Base-by-base conservation (phyloP, 1,140 invertebrate species). In the Anagrus nilaparvatae region DNA sequence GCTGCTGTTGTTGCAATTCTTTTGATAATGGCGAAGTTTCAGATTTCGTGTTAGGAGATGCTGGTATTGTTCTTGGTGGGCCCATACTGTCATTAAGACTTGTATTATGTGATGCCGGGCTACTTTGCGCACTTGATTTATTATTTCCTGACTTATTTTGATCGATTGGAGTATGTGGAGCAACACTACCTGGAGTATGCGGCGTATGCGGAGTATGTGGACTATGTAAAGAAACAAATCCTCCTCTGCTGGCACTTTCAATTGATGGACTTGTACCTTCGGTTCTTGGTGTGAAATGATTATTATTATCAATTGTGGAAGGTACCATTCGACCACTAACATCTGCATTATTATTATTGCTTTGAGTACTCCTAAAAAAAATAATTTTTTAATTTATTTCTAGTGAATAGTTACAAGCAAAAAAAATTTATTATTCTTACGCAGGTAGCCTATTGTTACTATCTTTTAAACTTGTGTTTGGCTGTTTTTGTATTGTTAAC, bases 401-500 rank as follows among this genome's bases (percentile, higher is more conserved):
- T 19, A 13, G 8, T 41, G 2, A 29, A 31, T 6, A 30, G 25
- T 32, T 38, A 38, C 9, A 38, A 24, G 50, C 43, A 40, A 46
- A 49, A 42, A 46, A 49, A 34, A 19, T 30, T 21, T 30, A 27
- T 14, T 29, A 38, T 37, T 70, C 73, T 71, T 68, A 79, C 77
- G 75, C 70, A 42, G 71, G 68, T 49, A 66, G 53, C n/a, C n/a
- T n/a, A n/a, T n/a, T n/a, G 41, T 63, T 73, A 46, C 72, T 74
- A 60, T 86, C 83, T 60, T 84, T 84, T n/a, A 90, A 67, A 59
- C 84, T 86, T 19, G 86, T 89, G 63, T 96, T 96, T 13, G 91
- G 86, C 68, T 95, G 91, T 66, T 94, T 95, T 61, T 94, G 91
- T 67, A 95, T 96, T 39, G 90, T 94, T 48, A 95, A 68, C 72